Evolutionary conservation across 2,113 vertebrate species (phyloP).

Genomic region (Takifugu bimaculatus): DNA sequence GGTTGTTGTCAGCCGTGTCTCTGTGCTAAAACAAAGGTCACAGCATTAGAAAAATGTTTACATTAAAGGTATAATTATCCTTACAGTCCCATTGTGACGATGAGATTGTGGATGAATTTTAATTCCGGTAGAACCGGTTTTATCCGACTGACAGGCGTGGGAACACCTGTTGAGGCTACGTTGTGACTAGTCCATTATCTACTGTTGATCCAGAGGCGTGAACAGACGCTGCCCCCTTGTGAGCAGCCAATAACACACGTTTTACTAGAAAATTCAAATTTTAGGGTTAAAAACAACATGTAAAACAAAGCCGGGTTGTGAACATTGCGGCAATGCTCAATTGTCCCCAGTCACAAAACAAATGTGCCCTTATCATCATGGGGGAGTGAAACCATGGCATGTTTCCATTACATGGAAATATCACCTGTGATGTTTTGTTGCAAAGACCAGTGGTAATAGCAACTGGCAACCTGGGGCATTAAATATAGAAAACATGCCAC

Average conservation of each 20-base stretch:
- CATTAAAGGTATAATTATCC: background rate
- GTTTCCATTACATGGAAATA: constrained; percentile 44
- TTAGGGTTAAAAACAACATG: background rate
- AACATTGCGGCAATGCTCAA: background rate
- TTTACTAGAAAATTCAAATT: background rate
- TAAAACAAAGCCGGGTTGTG: background rate
- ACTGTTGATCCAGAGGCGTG: constrained; percentile 9
- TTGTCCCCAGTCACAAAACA: background rate
- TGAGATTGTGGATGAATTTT: background rate
- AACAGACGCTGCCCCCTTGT: constrained; percentile 69
- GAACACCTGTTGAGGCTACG: constrained; percentile 14
- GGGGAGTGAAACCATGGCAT: constrained; percentile 43
- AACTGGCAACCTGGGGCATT: constrained; percentile 10
- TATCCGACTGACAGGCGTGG: background rate
- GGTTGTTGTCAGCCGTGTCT: constrained; percentile 93
- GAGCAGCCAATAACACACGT: constrained; percentile 17
- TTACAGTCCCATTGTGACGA: background rate
- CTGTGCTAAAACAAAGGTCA: constrained; percentile 80
- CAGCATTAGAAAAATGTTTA: background rate
- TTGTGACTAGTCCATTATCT: constrained; percentile 24
- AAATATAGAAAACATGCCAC: background rate
- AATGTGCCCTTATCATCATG: constrained; percentile 28
- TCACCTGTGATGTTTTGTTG: constrained; percentile 29
- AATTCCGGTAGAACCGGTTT: background rate
- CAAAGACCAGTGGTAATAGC: constrained; percentile 3